Conservation (phyloP, 2,888 invertebrate species). For the Euclidia mi region DNA sequence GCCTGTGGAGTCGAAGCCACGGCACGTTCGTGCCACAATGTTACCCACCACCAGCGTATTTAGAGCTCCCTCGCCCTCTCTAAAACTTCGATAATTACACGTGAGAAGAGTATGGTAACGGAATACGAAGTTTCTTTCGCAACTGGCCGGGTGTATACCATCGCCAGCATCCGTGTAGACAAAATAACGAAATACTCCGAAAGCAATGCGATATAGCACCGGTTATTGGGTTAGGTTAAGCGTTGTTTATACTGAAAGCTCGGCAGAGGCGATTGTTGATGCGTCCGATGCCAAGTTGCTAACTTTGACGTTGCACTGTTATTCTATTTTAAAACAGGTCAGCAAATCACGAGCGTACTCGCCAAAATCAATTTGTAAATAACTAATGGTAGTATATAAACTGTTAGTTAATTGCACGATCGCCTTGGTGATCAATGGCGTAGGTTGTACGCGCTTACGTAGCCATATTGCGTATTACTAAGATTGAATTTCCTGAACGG, state of each 20-base stretch:
- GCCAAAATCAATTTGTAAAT: slow-evolving; percentile 16
- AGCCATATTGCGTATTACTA: too few relatives aligned
- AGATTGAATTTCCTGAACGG: too few relatives aligned
- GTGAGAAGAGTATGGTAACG: slow-evolving; percentile 50
- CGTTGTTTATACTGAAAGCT: slow-evolving; percentile 80
- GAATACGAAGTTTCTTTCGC: slow-evolving; percentile 62
- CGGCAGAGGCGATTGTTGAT: slow-evolving; percentile 85
- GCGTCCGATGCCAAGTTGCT: slow-evolving; percentile 82
- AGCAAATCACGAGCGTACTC: slow-evolving; percentile 31
- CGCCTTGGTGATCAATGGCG: too few relatives aligned
- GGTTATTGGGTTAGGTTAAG: slow-evolving; percentile 89
- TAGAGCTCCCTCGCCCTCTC: slow-evolving; percentile 65
- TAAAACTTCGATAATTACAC: slow-evolving; percentile 56
- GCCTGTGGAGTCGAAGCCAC: slow-evolving; percentile 86
- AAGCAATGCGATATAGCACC: slow-evolving; percentile 86
- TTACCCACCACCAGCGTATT: slow-evolving; percentile 72
- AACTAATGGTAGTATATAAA: background rate
- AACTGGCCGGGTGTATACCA: slow-evolving; percentile 75
- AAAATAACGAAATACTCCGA: slow-evolving; percentile 89
- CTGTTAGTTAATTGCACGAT: background rate
- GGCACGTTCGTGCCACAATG: slow-evolving; percentile 89
- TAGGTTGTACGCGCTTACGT: too few relatives aligned
- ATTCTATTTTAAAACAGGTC: slow-evolving; percentile 70
- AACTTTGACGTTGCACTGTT: slow-evolving; percentile 73
- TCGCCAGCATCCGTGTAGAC: slow-evolving; percentile 89